Evolutionary conservation across 2,113 vertebrate species (phyloP), one percentile per base, ranked within the genome.

Genomic region (Myanophis thanlyinensis): DNA sequence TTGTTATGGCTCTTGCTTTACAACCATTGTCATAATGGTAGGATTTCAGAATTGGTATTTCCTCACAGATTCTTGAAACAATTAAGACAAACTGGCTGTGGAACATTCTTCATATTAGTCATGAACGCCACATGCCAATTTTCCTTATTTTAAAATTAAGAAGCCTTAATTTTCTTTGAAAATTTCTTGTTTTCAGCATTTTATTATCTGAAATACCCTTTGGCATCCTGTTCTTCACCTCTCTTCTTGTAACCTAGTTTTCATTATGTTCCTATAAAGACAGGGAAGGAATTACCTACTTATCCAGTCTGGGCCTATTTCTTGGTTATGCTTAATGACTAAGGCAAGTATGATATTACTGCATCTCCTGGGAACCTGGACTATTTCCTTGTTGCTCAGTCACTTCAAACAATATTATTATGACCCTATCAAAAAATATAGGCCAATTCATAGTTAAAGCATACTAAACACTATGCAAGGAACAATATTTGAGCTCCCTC

Each of bases 401-500:
- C 15, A 49, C 9, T 35, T 47, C 88, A n/a, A 40, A n/a, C 9
- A 20, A 1, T 93, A 85, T 93, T 91, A 91, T 92, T 93, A 88
- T 52, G 25, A 18, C 3, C 53, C 5, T 0, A 86, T 27, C 0
- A 91, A 92, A 56, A 90, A 44, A 86, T 86, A n/a, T 23, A 53
- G 11, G 89, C 11, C 15, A 85, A 27, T 15, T 15, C 52, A 51
- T 22, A 5, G 48, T 40, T 80, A 40, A 80, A 35, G 11, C 52
- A 85, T 49, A 25, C 30, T 5, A 25, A 35, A 3, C 12, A 27
- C 54, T 59, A 59, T 27, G 10, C 27, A 67, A 96, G 89, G 0
- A 2, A 62, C 87, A 94, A 93, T 85, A 84, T 92, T 92, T 95
- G 96, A 94, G 97, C 97, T 96, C 97, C 98, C 98, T 97, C 98